Conservation (phyloP, 2,113 vertebrate species). For the Collichthys lucidus region DNA sequence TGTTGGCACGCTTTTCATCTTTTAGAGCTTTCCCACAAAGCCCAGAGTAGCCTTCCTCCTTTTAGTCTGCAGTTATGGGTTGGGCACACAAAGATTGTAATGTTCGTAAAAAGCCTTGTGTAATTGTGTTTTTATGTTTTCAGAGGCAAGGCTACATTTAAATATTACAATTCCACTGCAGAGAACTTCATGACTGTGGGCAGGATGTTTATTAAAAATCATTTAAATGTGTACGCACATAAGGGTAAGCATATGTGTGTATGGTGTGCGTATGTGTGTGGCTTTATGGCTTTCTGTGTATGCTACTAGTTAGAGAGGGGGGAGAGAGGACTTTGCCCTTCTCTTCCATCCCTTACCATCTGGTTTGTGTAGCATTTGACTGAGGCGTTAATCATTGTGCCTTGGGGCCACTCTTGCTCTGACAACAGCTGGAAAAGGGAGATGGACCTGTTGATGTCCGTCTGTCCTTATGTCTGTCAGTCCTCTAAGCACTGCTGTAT, state of each 20-base stretch:
- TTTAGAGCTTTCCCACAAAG: conserved; percentile 21
- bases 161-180: conserved; percentile 13
- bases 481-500: conserved; percentile 13
- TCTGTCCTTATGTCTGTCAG: conserved; percentile 48
- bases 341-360: conserved; percentile 61
- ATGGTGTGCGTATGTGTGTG: conserved; percentile 13
- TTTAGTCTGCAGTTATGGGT: conserved; percentile 35
- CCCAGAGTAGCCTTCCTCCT: neutral
- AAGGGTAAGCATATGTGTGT: neutral
- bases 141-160: neutral
- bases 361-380: conserved; percentile 71
- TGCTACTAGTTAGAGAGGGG: conserved; percentile 10
- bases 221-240: neutral
- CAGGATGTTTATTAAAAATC: conserved; percentile 30
- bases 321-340: conserved; percentile 45
- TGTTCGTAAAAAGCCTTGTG: conserved; percentile 35
- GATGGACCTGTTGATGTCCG: conserved; percentile 62
- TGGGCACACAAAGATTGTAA: conserved; percentile 17
- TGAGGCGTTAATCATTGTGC: conserved; percentile 64
- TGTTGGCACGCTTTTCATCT: conserved; percentile 36
- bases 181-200: conserved; percentile 2
- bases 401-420: conserved; percentile 42
- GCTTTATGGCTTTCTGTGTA: conserved; percentile 18
- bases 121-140: conserved; percentile 43
- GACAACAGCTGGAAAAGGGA: conserved; percentile 72